Evolutionary conservation across 2,888 invertebrate genomes (phyloP), one percentile per base, ranked within the genome.

Genomic region (Andrena chrysosceles): DNA sequence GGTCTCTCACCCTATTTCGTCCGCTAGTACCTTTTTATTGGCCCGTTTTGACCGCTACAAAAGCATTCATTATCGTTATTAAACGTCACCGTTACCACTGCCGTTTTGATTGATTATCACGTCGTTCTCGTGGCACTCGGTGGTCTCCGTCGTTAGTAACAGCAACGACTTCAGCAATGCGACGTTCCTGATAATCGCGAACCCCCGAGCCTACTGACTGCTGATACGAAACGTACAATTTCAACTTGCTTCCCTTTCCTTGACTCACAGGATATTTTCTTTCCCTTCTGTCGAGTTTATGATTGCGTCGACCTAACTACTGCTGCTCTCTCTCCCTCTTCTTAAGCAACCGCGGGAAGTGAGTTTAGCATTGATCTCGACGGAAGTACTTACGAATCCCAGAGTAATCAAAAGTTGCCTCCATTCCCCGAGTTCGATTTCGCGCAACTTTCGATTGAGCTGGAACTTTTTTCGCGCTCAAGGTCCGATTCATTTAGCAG

Each of bases 31-130:
- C 60, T 76, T 77, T 69, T 82, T 76, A 76, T 77, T 72, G 20
- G 10, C 26, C 35, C 29, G 20, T 23, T 42, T 42, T 16, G 6
- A 4, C 23, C 5, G 52, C 63, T 26, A 52, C 59, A 49, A 82
- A 83, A 52, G n/a, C 26, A 49, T 33, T 26, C 66, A 20, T 75
- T 75, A 49, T 48, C 48, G 33, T 48, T 33, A 48, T 76, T 59
- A 52, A 52, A 42, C 35, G 62, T 71, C 75, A 33, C 20, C 33
- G 16, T 81, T 63, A 63, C 60, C 48, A 42, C 16, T n/a, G 26
- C 29, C 33, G 8, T 67, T 64, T n/a, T 59, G 67, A 81, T 81
- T 49, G 81, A 81, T 81, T 42, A 56, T 42, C 35, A n/a, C 66
- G 20, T 54, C 64, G 56, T 13, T 66, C 69, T 1, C 33, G 31